A percentile compares a stretch with the other conserved stretches of the same genome.
Evolutionary conservation across 2,797 vertebrate genomes (phyloP).

Genomic region (Martes flavigula): DNA sequence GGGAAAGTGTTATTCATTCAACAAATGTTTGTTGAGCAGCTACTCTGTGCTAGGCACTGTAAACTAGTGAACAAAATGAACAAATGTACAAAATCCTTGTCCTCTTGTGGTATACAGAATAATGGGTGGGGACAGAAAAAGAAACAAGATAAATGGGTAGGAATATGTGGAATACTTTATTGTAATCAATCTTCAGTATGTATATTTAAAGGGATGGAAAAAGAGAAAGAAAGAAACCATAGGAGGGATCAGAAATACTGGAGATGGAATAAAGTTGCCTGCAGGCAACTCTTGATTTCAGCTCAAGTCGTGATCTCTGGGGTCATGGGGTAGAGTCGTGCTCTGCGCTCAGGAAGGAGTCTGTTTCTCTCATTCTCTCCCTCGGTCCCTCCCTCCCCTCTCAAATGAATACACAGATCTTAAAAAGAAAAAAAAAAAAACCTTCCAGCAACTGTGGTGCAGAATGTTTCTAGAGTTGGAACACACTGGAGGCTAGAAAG

Average conservation of each 20-base stretch:
- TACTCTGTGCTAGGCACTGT: background rate
- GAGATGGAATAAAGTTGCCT: background rate
- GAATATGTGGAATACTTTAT: background rate
- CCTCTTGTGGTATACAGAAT: background rate
- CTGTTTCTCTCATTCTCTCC: background rate
- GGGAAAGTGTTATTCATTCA: background rate
- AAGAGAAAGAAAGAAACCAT: background rate
- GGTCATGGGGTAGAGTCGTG: background rate
- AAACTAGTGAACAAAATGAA: background rate
- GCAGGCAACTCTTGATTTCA: background rate
- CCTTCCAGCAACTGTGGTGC: background rate
- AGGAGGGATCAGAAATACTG: background rate
- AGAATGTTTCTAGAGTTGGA: background rate
- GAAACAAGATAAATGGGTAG: background rate
- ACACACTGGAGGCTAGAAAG: background rate
- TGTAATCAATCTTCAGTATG: background rate
- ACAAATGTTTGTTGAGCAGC: background rate
- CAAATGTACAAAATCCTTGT: background rate
- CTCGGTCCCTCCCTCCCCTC: background rate
- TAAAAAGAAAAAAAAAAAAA: background rate
- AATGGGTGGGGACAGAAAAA: background rate
- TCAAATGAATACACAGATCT: background rate
- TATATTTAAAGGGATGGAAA: background rate
- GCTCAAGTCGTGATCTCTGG: background rate
- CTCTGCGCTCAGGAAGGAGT: background rate